phyloP scores from a whole-genome alignment of 2,888 invertebrate species.

The Pasiphila rectangulata region DNA sequence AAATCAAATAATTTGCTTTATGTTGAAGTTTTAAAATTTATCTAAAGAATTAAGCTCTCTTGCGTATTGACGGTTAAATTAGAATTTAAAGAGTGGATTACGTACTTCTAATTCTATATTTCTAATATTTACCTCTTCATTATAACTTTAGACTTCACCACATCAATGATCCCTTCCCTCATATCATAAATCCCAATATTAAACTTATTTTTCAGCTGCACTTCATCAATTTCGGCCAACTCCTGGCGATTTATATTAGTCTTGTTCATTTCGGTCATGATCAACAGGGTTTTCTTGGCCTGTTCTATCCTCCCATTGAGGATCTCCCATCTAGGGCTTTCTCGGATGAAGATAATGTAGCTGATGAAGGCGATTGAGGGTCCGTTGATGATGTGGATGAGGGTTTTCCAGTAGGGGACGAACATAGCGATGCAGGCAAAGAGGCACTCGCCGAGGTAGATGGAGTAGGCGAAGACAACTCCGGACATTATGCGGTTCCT shows the following conservation, averaged over 20 bases:
- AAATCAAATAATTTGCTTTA: no score
- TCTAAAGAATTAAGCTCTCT: no score
- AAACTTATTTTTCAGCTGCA: conserved; percentile 49
- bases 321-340: conserved; percentile 68
- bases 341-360: conserved; percentile 49
- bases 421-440: conserved; percentile 62
- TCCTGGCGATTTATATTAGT: conserved; percentile 49
- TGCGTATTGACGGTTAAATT: no score
- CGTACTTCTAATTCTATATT: no score
- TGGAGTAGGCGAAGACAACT: conserved; percentile 55
- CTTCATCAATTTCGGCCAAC: conserved; percentile 45
- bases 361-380: conserved; percentile 54
- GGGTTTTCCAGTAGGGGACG: conserved; percentile 59
- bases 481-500: conserved; percentile 55
- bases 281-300: conserved; percentile 49
- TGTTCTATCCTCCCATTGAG: conserved; percentile 54
- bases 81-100: no score
- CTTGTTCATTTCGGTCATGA: conserved; percentile 54
- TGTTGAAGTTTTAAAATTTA: no score
- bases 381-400: conserved; percentile 56
- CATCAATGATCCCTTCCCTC: conserved; percentile 48
- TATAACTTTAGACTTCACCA: conserved; percentile 55
- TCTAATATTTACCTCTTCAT: conserved; percentile 38
- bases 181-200: conserved; percentile 49
- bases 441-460: conserved; percentile 58